A percentile compares a stretch with the other conserved stretches of the same genome.
Conservation (phyloP, 64 coral and sea anemone species). For the Montipora sp. region DNA sequence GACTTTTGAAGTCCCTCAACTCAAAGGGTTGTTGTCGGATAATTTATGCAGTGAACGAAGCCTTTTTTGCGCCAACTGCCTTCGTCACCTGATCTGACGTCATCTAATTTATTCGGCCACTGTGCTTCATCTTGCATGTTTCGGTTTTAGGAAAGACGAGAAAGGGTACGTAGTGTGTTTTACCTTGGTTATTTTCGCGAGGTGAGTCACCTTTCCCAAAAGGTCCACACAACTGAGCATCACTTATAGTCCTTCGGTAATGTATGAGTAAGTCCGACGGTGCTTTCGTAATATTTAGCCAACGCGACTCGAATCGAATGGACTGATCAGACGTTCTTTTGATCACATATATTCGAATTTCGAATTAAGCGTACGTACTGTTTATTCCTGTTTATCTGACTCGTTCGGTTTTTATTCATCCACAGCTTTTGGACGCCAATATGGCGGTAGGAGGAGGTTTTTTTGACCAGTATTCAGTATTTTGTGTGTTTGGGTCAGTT, state of each 20-base stretch:
- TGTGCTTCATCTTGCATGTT: constrained; percentile 37
- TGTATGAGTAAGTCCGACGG: background rate
- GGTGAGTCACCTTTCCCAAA: background rate
- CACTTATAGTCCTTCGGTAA: background rate
- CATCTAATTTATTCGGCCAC: constrained; percentile 33
- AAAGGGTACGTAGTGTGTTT: constrained; percentile 15
- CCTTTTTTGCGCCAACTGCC: constrained; percentile 29
- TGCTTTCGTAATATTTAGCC: background rate
- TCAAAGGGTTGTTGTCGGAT: background rate
- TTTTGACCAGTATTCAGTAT: constrained; percentile 99
- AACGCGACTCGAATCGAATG: constrained; percentile 3
- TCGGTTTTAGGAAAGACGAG: background rate
- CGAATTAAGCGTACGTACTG: background rate
- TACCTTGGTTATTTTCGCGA: constrained; percentile 20
- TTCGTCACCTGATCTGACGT: constrained; percentile 58
- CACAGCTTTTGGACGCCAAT: constrained; percentile 53
- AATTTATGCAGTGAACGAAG: background rate
- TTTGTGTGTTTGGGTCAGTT: constrained; percentile 99
- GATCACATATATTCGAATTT: constrained; percentile 38
- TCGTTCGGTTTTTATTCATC: background rate
- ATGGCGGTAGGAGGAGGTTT: constrained; percentile 99
- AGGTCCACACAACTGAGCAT: background rate
- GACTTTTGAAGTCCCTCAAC: too few species aligned
- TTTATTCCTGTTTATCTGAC: constrained; percentile 33
- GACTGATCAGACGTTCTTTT: constrained; percentile 54